phyloP scores from a whole-genome alignment of 2,888 invertebrate genomes.

The Hemistola chrysoprasaria region DNA sequence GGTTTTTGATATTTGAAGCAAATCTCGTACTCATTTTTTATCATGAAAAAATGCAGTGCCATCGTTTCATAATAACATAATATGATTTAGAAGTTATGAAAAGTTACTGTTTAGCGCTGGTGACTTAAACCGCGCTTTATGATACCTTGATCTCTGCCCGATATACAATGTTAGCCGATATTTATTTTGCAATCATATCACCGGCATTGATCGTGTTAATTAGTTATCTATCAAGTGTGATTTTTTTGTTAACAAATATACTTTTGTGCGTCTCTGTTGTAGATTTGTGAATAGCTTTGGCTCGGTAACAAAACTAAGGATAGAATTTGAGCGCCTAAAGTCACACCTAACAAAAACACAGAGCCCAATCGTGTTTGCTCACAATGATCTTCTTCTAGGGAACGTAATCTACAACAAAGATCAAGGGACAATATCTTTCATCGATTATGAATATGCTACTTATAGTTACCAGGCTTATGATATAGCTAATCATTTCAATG shows the following conservation, averaged over 20 bases:
- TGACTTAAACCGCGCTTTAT: too few relatives aligned
- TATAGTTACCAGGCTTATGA: slow-evolving; percentile 97
- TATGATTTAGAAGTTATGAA: too few relatives aligned
- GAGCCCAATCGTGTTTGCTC: slow-evolving; percentile 95
- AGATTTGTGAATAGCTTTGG: slow-evolving; percentile 87
- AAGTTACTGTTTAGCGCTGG: too few relatives aligned
- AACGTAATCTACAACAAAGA: slow-evolving; percentile 94
- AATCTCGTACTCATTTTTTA: too few relatives aligned
- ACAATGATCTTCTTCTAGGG: slow-evolving; percentile 97
- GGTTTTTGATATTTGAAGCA: too few relatives aligned
- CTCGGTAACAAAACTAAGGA: slow-evolving; percentile 84
- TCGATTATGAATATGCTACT: slow-evolving; percentile 98
- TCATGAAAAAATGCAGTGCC: too few relatives aligned
- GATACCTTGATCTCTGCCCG: too few relatives aligned
- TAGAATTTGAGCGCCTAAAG: slow-evolving; percentile 86
- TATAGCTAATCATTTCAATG: slow-evolving; percentile 98
- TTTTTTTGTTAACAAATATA: neutral
- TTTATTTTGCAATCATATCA: neutral
- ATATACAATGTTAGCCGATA: too few relatives aligned
- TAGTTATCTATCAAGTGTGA: neutral
- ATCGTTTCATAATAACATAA: too few relatives aligned
- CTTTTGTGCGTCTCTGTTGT: slow-evolving; percentile 53
- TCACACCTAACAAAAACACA: slow-evolving; percentile 82
- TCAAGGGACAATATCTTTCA: slow-evolving; percentile 90
- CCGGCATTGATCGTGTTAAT: neutral